Evolutionary conservation across 2,113 vertebrate genomes (phyloP).

Genomic region (Tachysurus vachellii): DNA sequence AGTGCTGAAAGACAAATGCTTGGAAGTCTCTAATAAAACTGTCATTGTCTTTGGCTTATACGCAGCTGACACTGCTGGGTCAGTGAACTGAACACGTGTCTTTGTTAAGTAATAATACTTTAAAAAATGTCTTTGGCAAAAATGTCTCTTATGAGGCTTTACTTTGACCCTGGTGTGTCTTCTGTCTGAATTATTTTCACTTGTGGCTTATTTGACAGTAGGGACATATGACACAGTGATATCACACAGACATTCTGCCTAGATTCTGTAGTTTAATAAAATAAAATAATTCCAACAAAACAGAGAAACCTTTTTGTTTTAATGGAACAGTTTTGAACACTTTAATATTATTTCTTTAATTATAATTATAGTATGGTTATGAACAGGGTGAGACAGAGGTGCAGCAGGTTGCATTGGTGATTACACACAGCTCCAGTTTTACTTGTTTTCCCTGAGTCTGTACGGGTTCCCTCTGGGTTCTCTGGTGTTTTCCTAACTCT

Average conservation of each 20-base stretch:
- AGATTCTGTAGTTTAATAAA: background rate
- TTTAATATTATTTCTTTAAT: background rate
- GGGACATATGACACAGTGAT: background rate
- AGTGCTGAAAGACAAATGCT: conserved; percentile 44
- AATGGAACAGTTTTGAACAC: background rate
- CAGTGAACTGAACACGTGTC: background rate
- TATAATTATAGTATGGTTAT: background rate
- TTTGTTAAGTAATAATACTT: background rate
- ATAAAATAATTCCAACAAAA: background rate
- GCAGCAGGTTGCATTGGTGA: background rate
- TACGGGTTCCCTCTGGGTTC: background rate
- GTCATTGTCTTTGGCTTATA: conserved; percentile 39
- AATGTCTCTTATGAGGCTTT: background rate
- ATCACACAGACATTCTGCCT: background rate
- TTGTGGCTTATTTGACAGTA: background rate
- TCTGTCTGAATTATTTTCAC: background rate
- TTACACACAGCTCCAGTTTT: background rate
- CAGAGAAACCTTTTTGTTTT: background rate
- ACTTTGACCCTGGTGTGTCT: background rate
- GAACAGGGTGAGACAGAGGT: background rate
- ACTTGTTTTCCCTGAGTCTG: background rate
- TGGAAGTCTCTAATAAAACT: conserved; percentile 45
- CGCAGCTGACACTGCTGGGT: conserved; percentile 19
- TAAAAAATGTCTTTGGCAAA: background rate
- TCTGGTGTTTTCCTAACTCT: background rate